Evolutionary conservation across 2,113 vertebrate genomes (phyloP).

Genomic region (Salvelinus namaycush): DNA sequence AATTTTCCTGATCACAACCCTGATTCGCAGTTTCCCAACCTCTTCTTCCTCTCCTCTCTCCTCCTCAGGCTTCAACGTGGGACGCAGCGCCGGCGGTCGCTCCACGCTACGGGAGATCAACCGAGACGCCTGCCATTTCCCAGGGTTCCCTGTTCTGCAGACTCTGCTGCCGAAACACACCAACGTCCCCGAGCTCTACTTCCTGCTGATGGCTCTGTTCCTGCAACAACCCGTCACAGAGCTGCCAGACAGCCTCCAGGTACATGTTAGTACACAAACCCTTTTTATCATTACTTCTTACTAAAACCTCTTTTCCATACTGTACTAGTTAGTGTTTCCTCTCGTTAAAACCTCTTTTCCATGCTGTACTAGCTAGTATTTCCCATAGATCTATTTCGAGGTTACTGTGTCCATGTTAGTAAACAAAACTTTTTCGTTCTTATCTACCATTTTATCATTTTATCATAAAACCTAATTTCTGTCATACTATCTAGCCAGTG

Average conservation of each 20-base stretch:
- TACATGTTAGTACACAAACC: conserved; percentile 74
- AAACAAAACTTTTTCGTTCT: conserved; percentile 33
- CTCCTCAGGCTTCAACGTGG: conserved; percentile 91
- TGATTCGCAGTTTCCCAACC: too few relatives aligned
- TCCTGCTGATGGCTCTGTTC: conserved; percentile 97
- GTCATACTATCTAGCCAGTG: too few relatives aligned
- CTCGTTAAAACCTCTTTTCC: too few relatives aligned
- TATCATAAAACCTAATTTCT: not conserved
- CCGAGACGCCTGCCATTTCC: conserved; percentile 95
- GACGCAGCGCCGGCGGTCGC: conserved; percentile 90
- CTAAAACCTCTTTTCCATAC: too few relatives aligned
- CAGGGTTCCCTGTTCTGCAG: conserved; percentile 91
- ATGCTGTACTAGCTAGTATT: too few relatives aligned
- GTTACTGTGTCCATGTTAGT: conserved; percentile 75
- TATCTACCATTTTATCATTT: conserved; percentile 7
- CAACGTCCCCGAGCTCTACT: conserved; percentile 95
- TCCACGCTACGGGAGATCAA: conserved; percentile 94
- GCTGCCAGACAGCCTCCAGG: conserved; percentile 97
- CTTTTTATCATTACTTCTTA: conserved; percentile 23
- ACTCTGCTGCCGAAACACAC: conserved; percentile 96
- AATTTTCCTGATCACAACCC: not conserved
- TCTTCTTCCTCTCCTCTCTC: not conserved
- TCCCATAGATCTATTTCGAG: too few relatives aligned
- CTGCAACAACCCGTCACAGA: conserved; percentile 96
- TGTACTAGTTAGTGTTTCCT: too few relatives aligned